phyloP scores from a whole-genome alignment of 2,888 invertebrate species.

The Boloria euphrosyne region DNA sequence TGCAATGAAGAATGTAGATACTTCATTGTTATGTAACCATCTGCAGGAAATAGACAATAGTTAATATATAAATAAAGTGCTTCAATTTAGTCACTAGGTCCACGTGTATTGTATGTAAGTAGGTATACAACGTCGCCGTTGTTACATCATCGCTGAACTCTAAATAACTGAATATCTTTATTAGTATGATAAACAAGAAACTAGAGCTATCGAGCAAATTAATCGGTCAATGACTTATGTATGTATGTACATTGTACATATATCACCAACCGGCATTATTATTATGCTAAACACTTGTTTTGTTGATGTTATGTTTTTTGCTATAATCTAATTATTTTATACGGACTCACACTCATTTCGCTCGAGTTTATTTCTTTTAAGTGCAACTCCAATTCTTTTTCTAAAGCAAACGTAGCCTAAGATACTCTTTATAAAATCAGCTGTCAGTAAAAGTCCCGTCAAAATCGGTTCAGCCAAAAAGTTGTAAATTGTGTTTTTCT shows the following conservation, averaged over 20 bases:
- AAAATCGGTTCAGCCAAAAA: too few species aligned
- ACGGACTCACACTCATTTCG: background rate
- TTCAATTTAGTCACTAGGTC: slow-evolving; percentile 1
- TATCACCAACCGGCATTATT: slow-evolving; percentile 31
- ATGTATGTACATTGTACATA: background rate
- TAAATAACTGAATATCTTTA: slow-evolving; percentile 66
- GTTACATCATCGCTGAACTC: slow-evolving; percentile 29
- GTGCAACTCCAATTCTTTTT: too few species aligned
- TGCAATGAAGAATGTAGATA: background rate
- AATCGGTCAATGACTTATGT: slow-evolving; percentile 64
- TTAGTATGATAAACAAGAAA: slow-evolving; percentile 65
- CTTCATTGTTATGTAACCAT: background rate
- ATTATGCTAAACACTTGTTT: slow-evolving; percentile 4
- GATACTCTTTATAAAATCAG: too few species aligned
- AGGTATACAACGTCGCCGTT: slow-evolving; percentile 16
- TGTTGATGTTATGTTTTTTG: background rate
- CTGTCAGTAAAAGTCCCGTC: too few species aligned
- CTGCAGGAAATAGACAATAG: background rate
- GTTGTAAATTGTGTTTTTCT: too few species aligned
- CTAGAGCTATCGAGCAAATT: slow-evolving; percentile 65
- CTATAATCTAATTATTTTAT: background rate
- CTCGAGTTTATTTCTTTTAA: too few species aligned
- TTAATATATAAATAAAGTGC: background rate
- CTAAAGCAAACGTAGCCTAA: too few species aligned
- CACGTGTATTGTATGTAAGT: background rate